Conservation (phyloP, 2,113 vertebrate species). For the Pteruthius melanotis region DNA sequence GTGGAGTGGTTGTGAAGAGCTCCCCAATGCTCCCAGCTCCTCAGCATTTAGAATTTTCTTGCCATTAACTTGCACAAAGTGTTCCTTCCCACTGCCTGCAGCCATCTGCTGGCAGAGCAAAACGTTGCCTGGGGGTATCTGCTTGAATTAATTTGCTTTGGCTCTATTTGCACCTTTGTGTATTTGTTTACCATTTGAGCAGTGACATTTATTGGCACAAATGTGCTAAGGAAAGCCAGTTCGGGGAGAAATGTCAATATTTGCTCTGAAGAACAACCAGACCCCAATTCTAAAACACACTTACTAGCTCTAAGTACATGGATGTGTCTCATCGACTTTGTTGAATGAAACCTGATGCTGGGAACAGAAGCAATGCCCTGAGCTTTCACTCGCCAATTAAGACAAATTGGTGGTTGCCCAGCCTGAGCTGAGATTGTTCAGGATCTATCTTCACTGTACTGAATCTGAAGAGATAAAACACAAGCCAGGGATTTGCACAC, state of each 20-base stretch:
- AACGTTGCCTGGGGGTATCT: background rate
- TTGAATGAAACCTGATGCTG: slow-evolving; percentile 41
- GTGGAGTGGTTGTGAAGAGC: background rate
- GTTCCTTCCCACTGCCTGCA: background rate
- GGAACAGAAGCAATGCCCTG: background rate
- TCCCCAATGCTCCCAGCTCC: background rate
- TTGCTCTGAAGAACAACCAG: slow-evolving; percentile 31
- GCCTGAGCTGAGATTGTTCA: background rate
- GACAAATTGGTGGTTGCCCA: background rate
- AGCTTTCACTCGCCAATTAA: slow-evolving; percentile 2
- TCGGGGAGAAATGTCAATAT: background rate
- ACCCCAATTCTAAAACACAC: background rate
- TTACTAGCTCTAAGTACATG: background rate
- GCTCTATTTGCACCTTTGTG: background rate
- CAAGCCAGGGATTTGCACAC: background rate
- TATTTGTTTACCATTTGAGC: slow-evolving; percentile 7
- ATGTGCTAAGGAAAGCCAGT: background rate
- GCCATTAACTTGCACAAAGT: background rate
- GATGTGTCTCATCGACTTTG: background rate
- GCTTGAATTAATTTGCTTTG: background rate
- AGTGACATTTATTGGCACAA: slow-evolving; percentile 27
- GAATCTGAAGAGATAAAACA: slow-evolving; percentile 4
- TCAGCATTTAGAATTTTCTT: background rate
- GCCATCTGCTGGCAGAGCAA: background rate
- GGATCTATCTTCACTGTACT: background rate